Evolutionary conservation across 2,888 invertebrate genomes (phyloP).

Genomic region (Andrena trimmerana): DNA sequence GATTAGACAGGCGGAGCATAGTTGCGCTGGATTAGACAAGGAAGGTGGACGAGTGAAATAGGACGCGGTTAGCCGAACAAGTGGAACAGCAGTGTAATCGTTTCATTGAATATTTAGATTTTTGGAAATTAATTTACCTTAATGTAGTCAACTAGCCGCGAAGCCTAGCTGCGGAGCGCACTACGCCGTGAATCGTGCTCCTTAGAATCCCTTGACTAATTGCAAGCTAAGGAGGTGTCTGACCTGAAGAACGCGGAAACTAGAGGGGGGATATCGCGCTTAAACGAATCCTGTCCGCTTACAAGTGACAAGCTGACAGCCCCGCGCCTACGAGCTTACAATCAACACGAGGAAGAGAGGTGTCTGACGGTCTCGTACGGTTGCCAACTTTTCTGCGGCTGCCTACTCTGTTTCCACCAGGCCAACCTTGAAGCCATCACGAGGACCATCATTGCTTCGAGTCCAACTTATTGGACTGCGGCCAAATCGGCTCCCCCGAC

Average conservation of each 20-base stretch:
- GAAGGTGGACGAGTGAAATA: neutral
- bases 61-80: neutral
- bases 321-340: conserved; percentile 18
- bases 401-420: conserved; percentile 38
- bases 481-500: conserved; percentile 43
- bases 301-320: conserved; percentile 38
- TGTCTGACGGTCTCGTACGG: conserved; percentile 27
- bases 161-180: neutral
- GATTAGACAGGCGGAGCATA: neutral
- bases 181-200: neutral
- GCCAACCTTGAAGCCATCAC: conserved; percentile 44
- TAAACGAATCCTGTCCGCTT: conserved; percentile 45
- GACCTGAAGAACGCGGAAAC: conserved; percentile 47
- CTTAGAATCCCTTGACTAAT: neutral
- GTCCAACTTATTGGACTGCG: conserved; percentile 32
- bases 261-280: conserved; percentile 56
- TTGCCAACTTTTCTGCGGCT: conserved; percentile 59
- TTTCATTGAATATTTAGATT: no score
- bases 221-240: conserved; percentile 3
- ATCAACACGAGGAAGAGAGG: conserved; percentile 32
- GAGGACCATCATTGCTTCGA: conserved; percentile 24
- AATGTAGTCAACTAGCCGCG: no score
- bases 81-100: neutral
- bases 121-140: no score
- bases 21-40: neutral